phyloP scores from a whole-genome alignment of 2,113 vertebrate species.

The Bettongia penicillata region DNA sequence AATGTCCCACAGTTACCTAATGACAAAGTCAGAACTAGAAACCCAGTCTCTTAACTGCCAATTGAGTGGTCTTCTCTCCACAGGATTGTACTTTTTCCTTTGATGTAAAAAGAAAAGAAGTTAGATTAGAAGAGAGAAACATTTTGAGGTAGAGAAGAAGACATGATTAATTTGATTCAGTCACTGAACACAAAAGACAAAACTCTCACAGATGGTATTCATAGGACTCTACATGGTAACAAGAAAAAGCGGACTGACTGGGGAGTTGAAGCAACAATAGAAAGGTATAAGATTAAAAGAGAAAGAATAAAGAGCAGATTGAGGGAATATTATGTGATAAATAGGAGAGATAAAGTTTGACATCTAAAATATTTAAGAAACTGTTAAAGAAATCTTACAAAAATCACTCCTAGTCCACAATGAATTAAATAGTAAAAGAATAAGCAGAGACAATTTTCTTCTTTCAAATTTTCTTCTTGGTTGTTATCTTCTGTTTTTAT shows the following conservation, averaged over 20 bases:
- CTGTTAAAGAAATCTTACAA: background rate
- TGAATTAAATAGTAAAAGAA: background rate
- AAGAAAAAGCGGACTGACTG: background rate
- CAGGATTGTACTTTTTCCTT: background rate
- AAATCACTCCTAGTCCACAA: background rate
- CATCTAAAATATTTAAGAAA: background rate
- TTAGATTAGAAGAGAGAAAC: background rate
- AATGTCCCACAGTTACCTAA: background rate
- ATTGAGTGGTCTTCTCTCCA: background rate
- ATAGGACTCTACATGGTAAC: background rate
- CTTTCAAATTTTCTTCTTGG: background rate
- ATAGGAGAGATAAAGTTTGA: background rate
- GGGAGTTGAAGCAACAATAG: background rate
- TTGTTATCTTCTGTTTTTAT: background rate
- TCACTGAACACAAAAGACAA: background rate
- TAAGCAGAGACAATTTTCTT: background rate
- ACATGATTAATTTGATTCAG: background rate
- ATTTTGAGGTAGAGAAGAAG: constrained; percentile 24
- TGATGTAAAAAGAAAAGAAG: background rate
- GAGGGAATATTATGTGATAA: background rate
- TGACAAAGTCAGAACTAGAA: constrained; percentile 20
- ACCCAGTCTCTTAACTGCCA: background rate
- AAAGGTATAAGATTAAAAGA: background rate
- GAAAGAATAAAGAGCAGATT: background rate
- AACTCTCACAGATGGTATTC: background rate